phyloP scores from a whole-genome alignment of 2,888 invertebrate species.

The Hirtodrosophila alboralis region DNA sequence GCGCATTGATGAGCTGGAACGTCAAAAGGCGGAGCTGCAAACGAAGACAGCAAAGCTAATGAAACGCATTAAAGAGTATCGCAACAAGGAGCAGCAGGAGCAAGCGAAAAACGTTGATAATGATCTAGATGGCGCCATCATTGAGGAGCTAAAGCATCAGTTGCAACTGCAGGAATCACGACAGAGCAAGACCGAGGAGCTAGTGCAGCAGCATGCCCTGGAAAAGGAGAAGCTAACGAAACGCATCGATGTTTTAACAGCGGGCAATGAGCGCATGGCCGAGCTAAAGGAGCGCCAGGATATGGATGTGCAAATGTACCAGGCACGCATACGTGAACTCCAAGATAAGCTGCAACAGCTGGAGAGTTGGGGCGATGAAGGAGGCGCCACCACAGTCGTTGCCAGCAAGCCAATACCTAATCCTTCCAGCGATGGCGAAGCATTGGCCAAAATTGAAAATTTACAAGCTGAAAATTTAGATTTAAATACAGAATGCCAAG shows the following conservation, averaged over 20 bases:
- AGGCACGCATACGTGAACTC: conserved; percentile 89
- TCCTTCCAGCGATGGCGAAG: conserved; percentile 4
- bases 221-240: conserved; percentile 89
- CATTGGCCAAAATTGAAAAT: conserved; percentile 83
- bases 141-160: conserved; percentile 91
- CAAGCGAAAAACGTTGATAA: conserved; percentile 7
- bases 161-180: conserved; percentile 88
- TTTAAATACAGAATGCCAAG: conserved; percentile 87
- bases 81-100: conserved; percentile 84
- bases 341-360: conserved; percentile 87
- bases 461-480: conserved; percentile 86
- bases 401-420: no score
- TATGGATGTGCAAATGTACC: conserved; percentile 89
- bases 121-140: conserved; percentile 90
- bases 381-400: background rate
- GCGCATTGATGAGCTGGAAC: conserved; percentile 86
- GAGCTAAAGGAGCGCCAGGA: conserved; percentile 93
- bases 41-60: conserved; percentile 91
- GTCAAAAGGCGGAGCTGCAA: conserved; percentile 88
- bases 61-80: conserved; percentile 93
- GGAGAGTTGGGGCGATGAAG: conserved; percentile 84
- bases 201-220: conserved; percentile 86
- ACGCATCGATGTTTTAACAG: conserved; percentile 89
- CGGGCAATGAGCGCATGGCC: conserved; percentile 90
- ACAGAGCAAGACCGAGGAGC: conserved; percentile 86